Conservation (phyloP, 2,797 vertebrate species). For the Parauchenoglanis ngamensis region DNA sequence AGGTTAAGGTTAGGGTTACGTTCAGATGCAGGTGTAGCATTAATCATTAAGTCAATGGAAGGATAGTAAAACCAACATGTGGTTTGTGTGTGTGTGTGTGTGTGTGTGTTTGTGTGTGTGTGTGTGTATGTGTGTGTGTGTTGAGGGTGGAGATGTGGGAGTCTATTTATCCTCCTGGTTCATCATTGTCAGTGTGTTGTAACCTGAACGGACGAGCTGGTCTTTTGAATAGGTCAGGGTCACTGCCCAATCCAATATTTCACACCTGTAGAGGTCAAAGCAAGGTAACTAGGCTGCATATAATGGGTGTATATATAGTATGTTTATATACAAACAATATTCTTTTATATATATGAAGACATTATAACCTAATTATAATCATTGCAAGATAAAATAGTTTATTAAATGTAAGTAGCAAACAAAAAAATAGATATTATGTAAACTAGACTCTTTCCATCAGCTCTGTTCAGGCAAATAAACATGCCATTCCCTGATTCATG, state of each 20-base stretch:
- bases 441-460: not conserved
- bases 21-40: no score
- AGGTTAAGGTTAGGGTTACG: no score
- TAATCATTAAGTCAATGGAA: no score
- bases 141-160: not conserved
- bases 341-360: not conserved
- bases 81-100: no score
- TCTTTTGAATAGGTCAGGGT: constrained; percentile 8
- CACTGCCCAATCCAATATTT: constrained; percentile 11
- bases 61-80: no score
- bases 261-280: constrained; percentile 17
- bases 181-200: constrained; percentile 11
- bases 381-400: not conserved
- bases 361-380: not conserved
- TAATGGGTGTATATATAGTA: not conserved
- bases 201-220: not conserved
- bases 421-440: not conserved
- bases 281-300: not conserved
- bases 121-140: not conserved
- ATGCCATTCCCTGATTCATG: not conserved
- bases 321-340: not conserved
- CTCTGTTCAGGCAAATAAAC: constrained; percentile 4
- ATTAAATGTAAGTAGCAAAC: not conserved
- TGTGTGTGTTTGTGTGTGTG: no score
- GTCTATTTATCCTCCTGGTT: not conserved